Evolutionary conservation across 2,113 vertebrate genomes (phyloP).

Genomic region (Etia nguti): DNA sequence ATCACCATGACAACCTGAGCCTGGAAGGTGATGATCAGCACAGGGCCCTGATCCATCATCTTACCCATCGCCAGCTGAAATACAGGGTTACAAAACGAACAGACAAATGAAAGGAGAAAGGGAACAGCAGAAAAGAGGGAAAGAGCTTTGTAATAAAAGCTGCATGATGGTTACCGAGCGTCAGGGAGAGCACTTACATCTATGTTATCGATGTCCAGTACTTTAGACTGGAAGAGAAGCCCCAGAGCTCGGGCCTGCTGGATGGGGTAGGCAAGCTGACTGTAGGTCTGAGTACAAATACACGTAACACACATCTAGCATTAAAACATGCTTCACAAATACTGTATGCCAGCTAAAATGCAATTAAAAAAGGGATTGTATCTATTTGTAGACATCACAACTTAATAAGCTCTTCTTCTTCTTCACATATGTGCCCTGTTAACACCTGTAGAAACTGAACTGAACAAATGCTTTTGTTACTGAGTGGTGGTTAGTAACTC

Average conservation of each 20-base stretch:
- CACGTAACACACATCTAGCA: not conserved
- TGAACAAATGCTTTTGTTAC: not conserved
- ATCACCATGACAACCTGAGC: constrained; percentile 93
- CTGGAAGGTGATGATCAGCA: constrained; percentile 95
- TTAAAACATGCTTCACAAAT: not conserved
- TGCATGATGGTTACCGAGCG: not conserved
- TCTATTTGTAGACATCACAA: not conserved
- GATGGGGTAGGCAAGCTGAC: constrained; percentile 91
- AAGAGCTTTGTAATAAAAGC: not conserved
- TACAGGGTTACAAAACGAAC: not conserved
- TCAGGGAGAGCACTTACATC: constrained; percentile 79
- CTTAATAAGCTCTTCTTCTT: not conserved
- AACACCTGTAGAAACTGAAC: not conserved
- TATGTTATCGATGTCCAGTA: constrained; percentile 91
- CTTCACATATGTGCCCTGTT: not conserved
- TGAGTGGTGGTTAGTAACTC: constrained; percentile 56
- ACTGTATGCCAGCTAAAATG: not conserved
- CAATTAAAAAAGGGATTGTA: not conserved
- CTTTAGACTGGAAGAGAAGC: constrained; percentile 87
- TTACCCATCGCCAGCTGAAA: constrained; percentile 92
- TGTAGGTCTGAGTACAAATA: constrained; percentile 82
- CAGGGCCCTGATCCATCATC: constrained; percentile 97
- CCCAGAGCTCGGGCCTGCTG: constrained; percentile 87
- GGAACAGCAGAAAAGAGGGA: not conserved
- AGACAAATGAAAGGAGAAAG: not conserved